phyloP scores from a whole-genome alignment of 2,888 invertebrate species.

The Xylota sylvarum region DNA sequence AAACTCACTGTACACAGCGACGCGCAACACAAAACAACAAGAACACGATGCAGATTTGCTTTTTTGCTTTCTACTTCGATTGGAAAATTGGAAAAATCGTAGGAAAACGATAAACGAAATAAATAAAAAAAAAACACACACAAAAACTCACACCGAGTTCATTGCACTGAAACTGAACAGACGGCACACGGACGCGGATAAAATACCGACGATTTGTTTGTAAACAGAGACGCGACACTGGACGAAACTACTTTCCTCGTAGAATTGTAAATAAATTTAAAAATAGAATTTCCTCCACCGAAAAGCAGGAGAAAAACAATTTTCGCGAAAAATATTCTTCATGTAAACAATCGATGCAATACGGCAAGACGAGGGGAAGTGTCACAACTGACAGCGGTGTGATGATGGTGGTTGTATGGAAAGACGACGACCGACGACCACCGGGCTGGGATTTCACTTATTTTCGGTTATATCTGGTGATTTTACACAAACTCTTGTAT shows the following conservation, averaged over 20 bases:
- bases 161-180: constrained; percentile 55
- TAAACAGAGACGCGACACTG: constrained; percentile 53
- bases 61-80: constrained; percentile 14
- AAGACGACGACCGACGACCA: constrained; percentile 35
- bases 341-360: constrained; percentile 72
- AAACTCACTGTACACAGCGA: constrained; percentile 22
- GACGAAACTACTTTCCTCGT: constrained; percentile 2
- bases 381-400: constrained; percentile 45
- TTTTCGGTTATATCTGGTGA: constrained; percentile 3
- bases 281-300: constrained; percentile 47
- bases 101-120: constrained; percentile 7
- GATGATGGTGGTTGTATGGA: constrained; percentile 12
- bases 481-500: neutral
- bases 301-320: constrained; percentile 17
- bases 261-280: constrained; percentile 56
- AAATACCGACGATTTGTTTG: constrained; percentile 55
- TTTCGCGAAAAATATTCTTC: constrained; percentile 28
- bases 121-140: constrained; percentile 3
- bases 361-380: constrained; percentile 21
- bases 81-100: constrained; percentile 41
- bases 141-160: constrained; percentile 52
- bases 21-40: constrained; percentile 10
- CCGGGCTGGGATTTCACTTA: constrained; percentile 60
- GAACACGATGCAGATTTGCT: constrained; percentile 53
- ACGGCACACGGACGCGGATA: constrained; percentile 2